These are phyloP conservation scores for Drosophila nr. perissopoda DNA, from an alignment of 2,888 invertebrate species.

Conservation along the genomic window DNA sequence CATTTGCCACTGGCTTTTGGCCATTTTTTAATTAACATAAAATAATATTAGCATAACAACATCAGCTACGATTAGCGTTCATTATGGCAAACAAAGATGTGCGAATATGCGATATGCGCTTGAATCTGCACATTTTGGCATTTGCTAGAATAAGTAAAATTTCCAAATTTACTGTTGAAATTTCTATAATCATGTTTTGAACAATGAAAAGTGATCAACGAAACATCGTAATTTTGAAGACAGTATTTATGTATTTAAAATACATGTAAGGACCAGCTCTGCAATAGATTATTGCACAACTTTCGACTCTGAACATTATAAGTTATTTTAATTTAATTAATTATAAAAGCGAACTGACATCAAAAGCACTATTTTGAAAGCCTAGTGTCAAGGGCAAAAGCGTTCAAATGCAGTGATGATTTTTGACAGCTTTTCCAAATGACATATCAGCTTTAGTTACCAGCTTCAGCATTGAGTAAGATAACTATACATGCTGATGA, in stretches of 20 bases:
- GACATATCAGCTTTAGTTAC: slow-evolving; percentile 11
- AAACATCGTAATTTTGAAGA: not conserved
- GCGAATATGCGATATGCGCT: not conserved
- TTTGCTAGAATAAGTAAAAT: slow-evolving; percentile 4
- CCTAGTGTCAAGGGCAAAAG: not conserved
- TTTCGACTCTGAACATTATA: not conserved
- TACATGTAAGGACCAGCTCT: not conserved
- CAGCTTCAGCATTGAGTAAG: not conserved
- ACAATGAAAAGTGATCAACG: too few relatives aligned
- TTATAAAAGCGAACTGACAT: not conserved
- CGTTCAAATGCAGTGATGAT: not conserved
- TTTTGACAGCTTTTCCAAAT: slow-evolving; percentile 16
- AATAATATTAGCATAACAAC: slow-evolving; percentile 46
- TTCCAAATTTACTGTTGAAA: not conserved
- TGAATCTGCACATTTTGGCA: not conserved
- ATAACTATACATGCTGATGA: slow-evolving; percentile 1
- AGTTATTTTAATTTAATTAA: not conserved
- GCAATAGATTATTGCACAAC: not conserved
- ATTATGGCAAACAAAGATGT: slow-evolving; percentile 13
- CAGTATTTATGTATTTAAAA: not conserved
- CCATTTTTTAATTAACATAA: slow-evolving; percentile 67
- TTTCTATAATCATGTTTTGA: slow-evolving; percentile 1
- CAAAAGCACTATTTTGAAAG: not conserved
- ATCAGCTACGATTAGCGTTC: slow-evolving; percentile 15
- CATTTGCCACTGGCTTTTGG: slow-evolving; percentile 63